Percentiles rank a stretch among this genome's conserved stretches.
phyloP scores from a whole-genome alignment of 1,140 invertebrate species.

The Bacillus rossius region DNA sequence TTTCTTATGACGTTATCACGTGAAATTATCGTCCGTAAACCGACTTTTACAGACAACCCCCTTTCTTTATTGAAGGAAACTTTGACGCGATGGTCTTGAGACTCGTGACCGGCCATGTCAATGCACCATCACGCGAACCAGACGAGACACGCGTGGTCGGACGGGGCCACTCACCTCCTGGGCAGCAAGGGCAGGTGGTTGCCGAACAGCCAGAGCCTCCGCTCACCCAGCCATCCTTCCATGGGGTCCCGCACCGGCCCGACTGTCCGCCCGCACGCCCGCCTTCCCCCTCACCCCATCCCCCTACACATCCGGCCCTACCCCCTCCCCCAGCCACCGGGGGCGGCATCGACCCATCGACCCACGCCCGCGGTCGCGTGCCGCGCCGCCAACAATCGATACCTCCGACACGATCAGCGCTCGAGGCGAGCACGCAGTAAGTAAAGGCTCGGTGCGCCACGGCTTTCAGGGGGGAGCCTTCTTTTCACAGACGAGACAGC shows the following conservation, averaged over 20 bases:
- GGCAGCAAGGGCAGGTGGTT: slow-evolving; percentile 75
- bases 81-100: background rate
- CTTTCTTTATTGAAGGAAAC: background rate
- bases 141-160: no score
- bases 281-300: background rate
- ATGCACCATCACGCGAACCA: background rate
- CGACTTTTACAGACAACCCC: no score
- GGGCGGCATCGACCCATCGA: background rate
- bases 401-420: no score
- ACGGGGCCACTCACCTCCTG: slow-evolving; percentile 62
- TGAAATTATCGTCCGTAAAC: no score
- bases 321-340: background rate
- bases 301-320: background rate
- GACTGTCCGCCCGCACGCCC: background rate
- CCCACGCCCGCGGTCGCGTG: no score
- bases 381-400: no score
- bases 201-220: slow-evolving; percentile 79
- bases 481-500: no score
- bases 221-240: slow-evolving; percentile 86
- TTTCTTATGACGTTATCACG: no score
- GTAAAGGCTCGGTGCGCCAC: no score
- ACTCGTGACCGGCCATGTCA: background rate
- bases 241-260: slow-evolving; percentile 45
- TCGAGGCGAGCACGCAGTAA: no score
- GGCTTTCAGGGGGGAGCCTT: no score